Evolutionary conservation across 2,113 vertebrate species (phyloP).

Genomic region (Gorsachius goisagi): DNA sequence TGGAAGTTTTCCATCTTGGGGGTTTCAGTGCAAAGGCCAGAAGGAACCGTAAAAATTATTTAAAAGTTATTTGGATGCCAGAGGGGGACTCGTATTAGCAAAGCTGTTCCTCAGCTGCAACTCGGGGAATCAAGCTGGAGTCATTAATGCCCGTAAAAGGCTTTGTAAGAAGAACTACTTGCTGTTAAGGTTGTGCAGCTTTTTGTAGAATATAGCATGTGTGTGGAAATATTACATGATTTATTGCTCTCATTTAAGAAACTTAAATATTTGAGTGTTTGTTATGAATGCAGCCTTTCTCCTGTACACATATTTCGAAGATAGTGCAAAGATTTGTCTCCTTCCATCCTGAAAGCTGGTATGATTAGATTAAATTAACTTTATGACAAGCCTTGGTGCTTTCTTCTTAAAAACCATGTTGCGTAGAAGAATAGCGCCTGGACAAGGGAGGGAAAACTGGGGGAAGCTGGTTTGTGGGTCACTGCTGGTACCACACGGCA

Average conservation of each 20-base stretch:
- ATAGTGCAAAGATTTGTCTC: background rate
- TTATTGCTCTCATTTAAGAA: background rate
- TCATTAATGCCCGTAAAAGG: background rate
- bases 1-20: background rate
- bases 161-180: background rate
- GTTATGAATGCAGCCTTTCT: background rate
- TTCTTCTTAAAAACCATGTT: background rate
- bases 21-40: no score
- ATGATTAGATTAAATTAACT: background rate
- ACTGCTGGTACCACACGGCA: background rate
- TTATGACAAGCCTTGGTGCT: background rate
- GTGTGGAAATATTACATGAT: background rate
- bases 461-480: background rate
- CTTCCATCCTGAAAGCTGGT: background rate
- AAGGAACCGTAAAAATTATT: background rate
- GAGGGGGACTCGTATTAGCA: background rate
- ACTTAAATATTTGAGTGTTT: background rate
- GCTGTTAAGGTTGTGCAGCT: background rate
- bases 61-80: background rate
- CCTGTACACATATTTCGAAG: accelerated
- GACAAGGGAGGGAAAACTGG: background rate
- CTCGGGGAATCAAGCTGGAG: background rate
- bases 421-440: background rate
- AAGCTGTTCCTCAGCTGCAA: background rate
- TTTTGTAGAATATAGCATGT: background rate